Percentiles rank a stretch among this genome's conserved stretches.
Evolutionary conservation across 92 coral and sea anemone genomes (phyloP).

Genomic region (Siderastrea radians): DNA sequence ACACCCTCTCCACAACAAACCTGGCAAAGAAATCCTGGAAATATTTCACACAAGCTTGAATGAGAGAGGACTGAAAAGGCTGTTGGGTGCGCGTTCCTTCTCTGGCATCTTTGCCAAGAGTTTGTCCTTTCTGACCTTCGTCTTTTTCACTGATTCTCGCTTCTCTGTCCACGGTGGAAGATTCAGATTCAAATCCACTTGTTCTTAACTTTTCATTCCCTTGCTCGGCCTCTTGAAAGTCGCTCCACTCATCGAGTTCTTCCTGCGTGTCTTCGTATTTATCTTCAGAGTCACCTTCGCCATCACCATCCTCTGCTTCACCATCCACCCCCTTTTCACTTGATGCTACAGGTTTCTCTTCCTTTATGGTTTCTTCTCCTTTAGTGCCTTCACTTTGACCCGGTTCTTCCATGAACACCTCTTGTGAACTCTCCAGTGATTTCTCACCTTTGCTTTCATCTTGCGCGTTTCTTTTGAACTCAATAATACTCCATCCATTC

Average conservation of each 20-base stretch:
- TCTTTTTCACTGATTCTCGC: neutral
- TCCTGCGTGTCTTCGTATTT: constrained; percentile 25
- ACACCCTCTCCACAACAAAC: constrained; percentile 81
- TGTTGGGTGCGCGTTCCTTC: constrained; percentile 10
- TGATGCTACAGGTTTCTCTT: neutral
- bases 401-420: constrained; percentile 18
- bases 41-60: constrained; percentile 83
- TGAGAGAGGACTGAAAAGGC: constrained; percentile 82
- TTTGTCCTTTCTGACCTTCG: neutral
- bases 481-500: constrained; percentile 46
- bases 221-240: constrained; percentile 38
- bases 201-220: neutral
- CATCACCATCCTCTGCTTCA: neutral
- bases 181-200: constrained; percentile 42
- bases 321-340: constrained; percentile 3
- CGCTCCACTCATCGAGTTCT: constrained; percentile 72
- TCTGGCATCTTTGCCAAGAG: neutral
- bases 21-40: constrained; percentile 85
- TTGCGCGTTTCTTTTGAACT: neutral
- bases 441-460: constrained; percentile 14
- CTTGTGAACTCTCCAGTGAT: constrained; percentile 30
- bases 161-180: constrained; percentile 9
- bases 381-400: constrained; percentile 4
- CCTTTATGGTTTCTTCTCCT: constrained; percentile 8
- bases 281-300: constrained; percentile 15